Conservation (phyloP, 92 coral and sea anemone species). For the Epizoanthus fatuus region DNA sequence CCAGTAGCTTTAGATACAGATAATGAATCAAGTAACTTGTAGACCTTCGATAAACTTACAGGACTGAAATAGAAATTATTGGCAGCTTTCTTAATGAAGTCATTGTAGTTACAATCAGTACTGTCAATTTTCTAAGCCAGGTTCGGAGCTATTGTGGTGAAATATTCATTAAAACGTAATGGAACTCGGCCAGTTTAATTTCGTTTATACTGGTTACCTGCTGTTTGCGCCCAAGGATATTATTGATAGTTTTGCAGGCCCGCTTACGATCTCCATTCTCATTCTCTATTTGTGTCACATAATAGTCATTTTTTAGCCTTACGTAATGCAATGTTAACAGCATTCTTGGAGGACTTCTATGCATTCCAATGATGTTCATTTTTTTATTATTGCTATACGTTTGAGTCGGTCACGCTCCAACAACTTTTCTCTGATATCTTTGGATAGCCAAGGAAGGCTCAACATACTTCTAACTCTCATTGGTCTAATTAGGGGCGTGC, state of each 20-base stretch:
- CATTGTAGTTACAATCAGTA: not conserved
- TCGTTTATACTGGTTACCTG: not conserved
- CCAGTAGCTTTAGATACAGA: not conserved
- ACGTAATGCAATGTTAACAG: slow-evolving; percentile 14
- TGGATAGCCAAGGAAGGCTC: slow-evolving; percentile 64
- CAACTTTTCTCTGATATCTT: slow-evolving; percentile 56
- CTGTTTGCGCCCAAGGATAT: slow-evolving; percentile 43
- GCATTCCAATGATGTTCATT: slow-evolving; percentile 43
- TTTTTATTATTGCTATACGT: slow-evolving; percentile 39
- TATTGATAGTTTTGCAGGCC: slow-evolving; percentile 45
- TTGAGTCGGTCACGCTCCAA: slow-evolving; percentile 56
- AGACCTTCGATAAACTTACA: slow-evolving; percentile 30
- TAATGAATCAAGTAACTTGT: slow-evolving; percentile 15
- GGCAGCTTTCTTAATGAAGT: slow-evolving; percentile 10
- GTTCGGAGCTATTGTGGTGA: slow-evolving; percentile 41
- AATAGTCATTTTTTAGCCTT: slow-evolving; percentile 5
- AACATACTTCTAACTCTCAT: slow-evolving; percentile 40
- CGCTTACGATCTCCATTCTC: slow-evolving; percentile 18
- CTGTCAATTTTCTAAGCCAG: slow-evolving; percentile 52
- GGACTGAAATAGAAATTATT: slow-evolving; percentile 40
- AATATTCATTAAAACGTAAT: slow-evolving; percentile 49
- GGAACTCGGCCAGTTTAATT: slow-evolving; percentile 15
- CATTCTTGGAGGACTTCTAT: slow-evolving; percentile 40
- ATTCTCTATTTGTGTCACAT: slow-evolving; percentile 2
- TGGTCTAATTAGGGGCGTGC: slow-evolving; percentile 49